Base-by-base conservation (phyloP, 37 sponge, comb jelly and placozoan genomes). In the Aplysina aerophoba region DNA sequence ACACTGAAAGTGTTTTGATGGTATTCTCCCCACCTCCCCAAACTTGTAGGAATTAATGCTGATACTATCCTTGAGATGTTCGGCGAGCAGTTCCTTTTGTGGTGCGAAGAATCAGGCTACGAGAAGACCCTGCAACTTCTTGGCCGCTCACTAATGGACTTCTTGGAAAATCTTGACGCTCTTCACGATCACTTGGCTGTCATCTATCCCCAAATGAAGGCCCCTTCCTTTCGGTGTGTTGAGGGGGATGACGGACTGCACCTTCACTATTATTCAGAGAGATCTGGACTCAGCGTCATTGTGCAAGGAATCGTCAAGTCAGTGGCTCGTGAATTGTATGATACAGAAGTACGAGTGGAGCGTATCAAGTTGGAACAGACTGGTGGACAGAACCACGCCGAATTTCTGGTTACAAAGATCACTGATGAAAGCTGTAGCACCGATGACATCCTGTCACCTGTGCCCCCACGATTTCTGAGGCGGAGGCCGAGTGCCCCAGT, bases 161-260 rank as follows among this genome's bases (percentile, higher is more conserved):
- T 96, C 64, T 87, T 96, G 54, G 83, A 87, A 27, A 96, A 94
- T 62, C 88, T 96, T 0, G 97, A 96, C 81, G 92, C 97, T 6
- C 90, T 96, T 13, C 97, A 96, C 83, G 97, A 96, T 66, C 97
- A 96, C 65, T 88, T 96, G 31, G 87, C 94, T n/a, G 90, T 88
- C 74, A 91, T 94, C 74, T 96, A 92, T 82, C 94, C 94, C 6
- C 84, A 85, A 1, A 96, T 96, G 97, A 86, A 87, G 8, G 95
- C 97, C 13, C 97, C 97, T 20, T 94, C 95, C 30, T 96, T 96
- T 62, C 84, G 95, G 56, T 96, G 97, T 86, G 87, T 88, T 4
- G 90, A 88, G 34, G 87, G 84, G 20, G 30, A 69, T 27, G 65
- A 77, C 66, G 86, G 84, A 0, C 83, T 96, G 35, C 75, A 81